Percentiles rank a stretch among this genome's conserved stretches.
Conservation (phyloP, 2,797 vertebrate genomes). For the Danio albolineatus region DNA sequence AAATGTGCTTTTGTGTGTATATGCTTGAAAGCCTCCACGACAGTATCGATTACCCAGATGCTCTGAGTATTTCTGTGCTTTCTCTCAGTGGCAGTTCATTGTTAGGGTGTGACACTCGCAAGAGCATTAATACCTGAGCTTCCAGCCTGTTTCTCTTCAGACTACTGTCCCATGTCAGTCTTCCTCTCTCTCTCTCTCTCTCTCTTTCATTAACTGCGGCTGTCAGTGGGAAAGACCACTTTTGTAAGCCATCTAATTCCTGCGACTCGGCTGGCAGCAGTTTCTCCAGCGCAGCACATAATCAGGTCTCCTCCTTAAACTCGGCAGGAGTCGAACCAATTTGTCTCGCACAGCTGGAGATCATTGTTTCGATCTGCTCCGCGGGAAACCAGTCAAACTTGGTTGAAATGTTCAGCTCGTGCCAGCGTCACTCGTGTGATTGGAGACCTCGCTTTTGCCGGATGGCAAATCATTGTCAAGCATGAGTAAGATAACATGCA, state of each 20-base stretch:
- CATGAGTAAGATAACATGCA: constrained; percentile 1
- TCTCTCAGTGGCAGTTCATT: constrained; percentile 34
- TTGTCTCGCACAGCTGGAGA: constrained; percentile 76
- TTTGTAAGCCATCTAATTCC: constrained; percentile 59
- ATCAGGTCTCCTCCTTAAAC: constrained; percentile 70
- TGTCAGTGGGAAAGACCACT: constrained; percentile 57
- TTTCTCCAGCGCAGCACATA: constrained; percentile 55
- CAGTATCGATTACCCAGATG: constrained; percentile 56
- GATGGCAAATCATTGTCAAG: constrained; percentile 11
- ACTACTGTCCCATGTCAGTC: constrained; percentile 59
- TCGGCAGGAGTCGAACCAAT: constrained; percentile 76
- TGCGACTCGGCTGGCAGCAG: constrained; percentile 28
- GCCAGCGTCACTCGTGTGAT: constrained; percentile 28
- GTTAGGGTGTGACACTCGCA: constrained; percentile 38
- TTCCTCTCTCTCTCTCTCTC: constrained; percentile 40
- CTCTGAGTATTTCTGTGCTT: constrained; percentile 28
- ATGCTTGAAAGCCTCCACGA: constrained; percentile 65
- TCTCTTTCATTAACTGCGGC: constrained; percentile 62
- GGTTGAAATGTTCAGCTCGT: constrained; percentile 61
- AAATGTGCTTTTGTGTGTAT: constrained; percentile 56
- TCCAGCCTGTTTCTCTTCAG: constrained; percentile 44
- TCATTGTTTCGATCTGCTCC: constrained; percentile 75
- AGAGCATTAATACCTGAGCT: constrained; percentile 37
- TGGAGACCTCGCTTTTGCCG: neutral
- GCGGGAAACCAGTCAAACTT: constrained; percentile 65